Base-by-base conservation (phyloP, 2,113 vertebrate species). In the Lepus americanus region DNA sequence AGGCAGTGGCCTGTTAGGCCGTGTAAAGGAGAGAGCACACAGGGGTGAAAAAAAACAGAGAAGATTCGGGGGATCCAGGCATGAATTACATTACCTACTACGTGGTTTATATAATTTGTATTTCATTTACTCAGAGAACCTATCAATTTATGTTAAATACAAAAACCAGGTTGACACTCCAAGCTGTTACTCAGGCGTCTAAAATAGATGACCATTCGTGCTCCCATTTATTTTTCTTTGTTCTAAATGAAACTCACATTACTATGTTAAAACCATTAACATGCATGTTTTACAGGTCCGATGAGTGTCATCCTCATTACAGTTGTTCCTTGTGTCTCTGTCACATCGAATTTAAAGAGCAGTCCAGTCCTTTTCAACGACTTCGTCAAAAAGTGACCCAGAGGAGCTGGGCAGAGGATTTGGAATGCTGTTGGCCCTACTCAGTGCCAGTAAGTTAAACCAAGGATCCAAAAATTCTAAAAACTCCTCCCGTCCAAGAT, bases 261-360 rank as follows among this genome's bases (percentile, higher is more conserved):
- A 33, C n/a, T 31, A 74, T 80, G 90, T 95, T 44, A 87, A 96
- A 95, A 77, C 67, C 91, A 79, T 4, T n/a, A 59, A 82, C 27
- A 53, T 49, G 2, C 79, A 84, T 31, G 16, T 73, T 96, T 89
- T 82, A 70, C 77, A 44, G 14, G 25, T 25, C 70, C 27, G 61
- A 33, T 86, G 66, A 82, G 44, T n/a, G 27, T 61, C 69, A 31
- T 87, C 67, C 49, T 87, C 53, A 78, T 67, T 25, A 27, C 1
- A 66, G n/a, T 39, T 86, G 25, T 70, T 72, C 51, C 79, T 95
- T 94, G 92, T 92, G 76, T 86, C 27, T 85, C 51, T 79, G 61
- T 85, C 59, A 70, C 0, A 29, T 78, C 61, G 67, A 67, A 66
- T 87, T 69, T 72, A 87, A 89, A 91, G 51, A 79, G 55, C 64